Conservation (phyloP, 2,113 vertebrate genomes). For the Heterotilapia buettikoferi region DNA sequence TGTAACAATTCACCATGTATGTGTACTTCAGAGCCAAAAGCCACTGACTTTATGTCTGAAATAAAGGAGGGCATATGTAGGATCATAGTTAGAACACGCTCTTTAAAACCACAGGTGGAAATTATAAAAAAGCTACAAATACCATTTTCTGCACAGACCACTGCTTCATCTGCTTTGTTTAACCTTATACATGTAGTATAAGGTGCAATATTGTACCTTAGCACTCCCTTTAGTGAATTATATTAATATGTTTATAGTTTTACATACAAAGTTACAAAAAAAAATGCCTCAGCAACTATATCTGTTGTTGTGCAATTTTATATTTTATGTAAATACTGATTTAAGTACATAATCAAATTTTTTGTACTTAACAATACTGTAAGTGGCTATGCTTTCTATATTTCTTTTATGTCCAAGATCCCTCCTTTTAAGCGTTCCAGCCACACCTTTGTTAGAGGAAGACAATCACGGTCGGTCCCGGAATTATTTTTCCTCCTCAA, state of each 20-base stretch:
- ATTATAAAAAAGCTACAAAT: not conserved
- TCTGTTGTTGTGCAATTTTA: not conserved
- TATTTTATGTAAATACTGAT: not conserved
- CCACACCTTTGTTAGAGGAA: conserved; percentile 31
- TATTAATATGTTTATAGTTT: not conserved
- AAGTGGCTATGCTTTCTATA: not conserved
- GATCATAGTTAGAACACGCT: not conserved
- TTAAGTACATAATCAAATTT: not conserved
- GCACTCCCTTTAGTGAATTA: not conserved
- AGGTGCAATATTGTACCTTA: not conserved
- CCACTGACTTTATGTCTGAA: not conserved
- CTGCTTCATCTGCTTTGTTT: not conserved
- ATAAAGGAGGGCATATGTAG: not conserved
- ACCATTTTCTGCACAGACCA: not conserved
- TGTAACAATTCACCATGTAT: not conserved
- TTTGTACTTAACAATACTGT: not conserved
- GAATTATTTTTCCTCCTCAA: conserved; percentile 52
- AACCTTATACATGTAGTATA: not conserved
- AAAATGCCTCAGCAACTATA: not conserved
- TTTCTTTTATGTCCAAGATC: not conserved
- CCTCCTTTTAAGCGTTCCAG: not conserved
- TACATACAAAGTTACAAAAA: not conserved
- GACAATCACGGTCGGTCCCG: not conserved
- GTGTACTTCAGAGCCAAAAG: not conserved
- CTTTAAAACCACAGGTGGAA: not conserved